Percentiles rank a stretch among this genome's conserved stretches.
Conservation (phyloP, 2,113 vertebrate genomes). For the Neopipo cinnamomea region DNA sequence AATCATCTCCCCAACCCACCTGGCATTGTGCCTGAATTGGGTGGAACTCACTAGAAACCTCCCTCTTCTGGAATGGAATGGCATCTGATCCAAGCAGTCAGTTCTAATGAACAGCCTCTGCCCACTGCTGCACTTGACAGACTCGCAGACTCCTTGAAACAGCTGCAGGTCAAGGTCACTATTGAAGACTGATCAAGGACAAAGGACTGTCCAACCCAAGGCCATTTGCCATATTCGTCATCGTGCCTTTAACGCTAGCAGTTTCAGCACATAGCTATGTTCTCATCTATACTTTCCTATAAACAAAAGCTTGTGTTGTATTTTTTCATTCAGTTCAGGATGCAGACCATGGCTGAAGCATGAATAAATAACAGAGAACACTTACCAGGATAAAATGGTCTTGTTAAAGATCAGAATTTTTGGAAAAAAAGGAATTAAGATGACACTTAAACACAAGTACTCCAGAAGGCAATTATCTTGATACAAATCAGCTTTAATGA, state of each 20-base stretch:
- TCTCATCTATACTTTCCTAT: neutral
- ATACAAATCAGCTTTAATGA: neutral
- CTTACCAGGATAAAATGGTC: neutral
- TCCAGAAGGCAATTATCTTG: neutral
- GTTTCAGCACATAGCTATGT: neutral
- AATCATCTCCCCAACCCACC: constrained; percentile 12
- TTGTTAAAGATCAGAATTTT: neutral
- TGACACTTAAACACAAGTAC: neutral
- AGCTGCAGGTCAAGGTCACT: constrained; percentile 40
- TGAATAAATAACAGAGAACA: neutral
- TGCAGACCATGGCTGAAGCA: neutral
- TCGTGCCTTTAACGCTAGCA: neutral
- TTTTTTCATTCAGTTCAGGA: neutral
- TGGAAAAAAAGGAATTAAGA: neutral
- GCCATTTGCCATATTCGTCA: neutral
- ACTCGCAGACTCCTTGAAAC: neutral
- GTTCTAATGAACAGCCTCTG: constrained; percentile 30
- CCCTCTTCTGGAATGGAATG: neutral
- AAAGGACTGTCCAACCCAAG: neutral
- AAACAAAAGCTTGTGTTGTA: neutral
- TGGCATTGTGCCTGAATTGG: constrained; percentile 10
- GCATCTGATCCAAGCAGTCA: neutral
- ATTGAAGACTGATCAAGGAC: neutral
- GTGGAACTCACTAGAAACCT: neutral
- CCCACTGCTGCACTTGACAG: constrained; percentile 19